Evolutionary conservation across 2,888 invertebrate species (phyloP).

Genomic region (Acleris holmiana): DNA sequence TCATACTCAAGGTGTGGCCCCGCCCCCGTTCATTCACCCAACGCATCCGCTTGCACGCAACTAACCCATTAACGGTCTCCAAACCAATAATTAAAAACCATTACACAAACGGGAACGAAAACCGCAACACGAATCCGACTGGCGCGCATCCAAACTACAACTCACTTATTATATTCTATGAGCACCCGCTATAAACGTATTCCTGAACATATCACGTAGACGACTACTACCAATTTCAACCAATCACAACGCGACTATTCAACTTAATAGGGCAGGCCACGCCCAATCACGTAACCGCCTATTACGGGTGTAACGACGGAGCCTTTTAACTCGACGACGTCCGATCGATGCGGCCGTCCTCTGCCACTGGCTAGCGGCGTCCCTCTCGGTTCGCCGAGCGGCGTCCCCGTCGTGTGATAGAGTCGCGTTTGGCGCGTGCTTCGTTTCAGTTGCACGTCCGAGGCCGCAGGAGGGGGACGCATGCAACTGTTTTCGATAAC

Average conservation of each 20-base stretch:
- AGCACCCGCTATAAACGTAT: slow-evolving; percentile 82
- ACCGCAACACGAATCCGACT: slow-evolving; percentile 74
- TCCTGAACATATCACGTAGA: slow-evolving; percentile 83
- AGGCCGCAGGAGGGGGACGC: slow-evolving; percentile 81
- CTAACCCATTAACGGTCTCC: slow-evolving; percentile 67
- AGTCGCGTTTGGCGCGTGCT: slow-evolving; percentile 82
- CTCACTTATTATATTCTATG: slow-evolving; percentile 84
- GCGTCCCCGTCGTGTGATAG: slow-evolving; percentile 76
- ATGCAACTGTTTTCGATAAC: slow-evolving; percentile 84
- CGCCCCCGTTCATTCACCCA: slow-evolving; percentile 57
- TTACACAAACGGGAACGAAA: slow-evolving; percentile 69
- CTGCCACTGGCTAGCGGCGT: slow-evolving; percentile 58
- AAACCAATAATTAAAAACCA: slow-evolving; percentile 74
- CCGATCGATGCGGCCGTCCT: slow-evolving; percentile 68
- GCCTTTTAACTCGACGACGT: slow-evolving; percentile 82
- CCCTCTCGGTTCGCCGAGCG: slow-evolving; percentile 66
- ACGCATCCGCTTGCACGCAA: slow-evolving; percentile 46
- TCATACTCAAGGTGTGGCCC: slow-evolving; percentile 45
- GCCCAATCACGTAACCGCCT: slow-evolving; percentile 85
- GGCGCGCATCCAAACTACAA: slow-evolving; percentile 78
- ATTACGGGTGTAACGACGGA: slow-evolving; percentile 83
- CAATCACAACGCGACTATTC: slow-evolving; percentile 83
- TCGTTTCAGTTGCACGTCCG: slow-evolving; percentile 82
- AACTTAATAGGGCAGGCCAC: slow-evolving; percentile 82
- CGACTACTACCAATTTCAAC: slow-evolving; percentile 83